phyloP scores from a whole-genome alignment of 2,113 vertebrate genomes.

The Carollia perspicillata region DNA sequence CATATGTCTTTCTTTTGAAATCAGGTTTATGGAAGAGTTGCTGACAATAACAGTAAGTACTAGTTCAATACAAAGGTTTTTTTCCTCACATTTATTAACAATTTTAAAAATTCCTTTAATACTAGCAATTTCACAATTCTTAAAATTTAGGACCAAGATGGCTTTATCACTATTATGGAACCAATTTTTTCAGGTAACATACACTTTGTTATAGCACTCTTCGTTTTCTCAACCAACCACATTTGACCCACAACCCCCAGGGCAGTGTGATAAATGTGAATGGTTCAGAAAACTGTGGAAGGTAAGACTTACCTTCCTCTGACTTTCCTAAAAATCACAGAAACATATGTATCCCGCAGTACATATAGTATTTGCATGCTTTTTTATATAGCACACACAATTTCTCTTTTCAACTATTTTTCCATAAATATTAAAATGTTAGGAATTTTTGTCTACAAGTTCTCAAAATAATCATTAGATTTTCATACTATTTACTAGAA shows the following conservation, averaged over 20 bases:
- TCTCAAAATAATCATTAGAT: conserved; percentile 1
- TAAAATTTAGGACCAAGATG: neutral
- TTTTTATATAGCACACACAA: neutral
- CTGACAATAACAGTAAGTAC: neutral
- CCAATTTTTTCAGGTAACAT: neutral
- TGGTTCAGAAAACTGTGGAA: neutral
- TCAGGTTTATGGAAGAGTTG: neutral
- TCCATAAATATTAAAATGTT: conserved; percentile 49
- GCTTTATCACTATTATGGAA: neutral
- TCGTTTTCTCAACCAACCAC: neutral
- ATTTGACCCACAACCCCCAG: neutral
- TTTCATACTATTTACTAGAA: conserved; percentile 44
- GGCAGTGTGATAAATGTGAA: neutral
- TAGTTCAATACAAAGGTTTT: neutral
- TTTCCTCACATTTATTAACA: neutral
- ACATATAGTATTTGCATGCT: neutral
- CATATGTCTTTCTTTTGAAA: neutral
- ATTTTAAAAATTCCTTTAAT: neutral
- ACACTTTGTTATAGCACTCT: neutral
- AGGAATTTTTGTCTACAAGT: neutral
- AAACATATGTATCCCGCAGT: neutral
- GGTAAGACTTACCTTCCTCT: neutral
- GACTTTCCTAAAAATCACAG: neutral
- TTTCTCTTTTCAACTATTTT: conserved; percentile 28
- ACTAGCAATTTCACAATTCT: neutral